Percentiles rank a stretch among this genome's conserved stretches.
Conservation (phyloP, 2,113 vertebrate species). For the Ploceus nigricollis region DNA sequence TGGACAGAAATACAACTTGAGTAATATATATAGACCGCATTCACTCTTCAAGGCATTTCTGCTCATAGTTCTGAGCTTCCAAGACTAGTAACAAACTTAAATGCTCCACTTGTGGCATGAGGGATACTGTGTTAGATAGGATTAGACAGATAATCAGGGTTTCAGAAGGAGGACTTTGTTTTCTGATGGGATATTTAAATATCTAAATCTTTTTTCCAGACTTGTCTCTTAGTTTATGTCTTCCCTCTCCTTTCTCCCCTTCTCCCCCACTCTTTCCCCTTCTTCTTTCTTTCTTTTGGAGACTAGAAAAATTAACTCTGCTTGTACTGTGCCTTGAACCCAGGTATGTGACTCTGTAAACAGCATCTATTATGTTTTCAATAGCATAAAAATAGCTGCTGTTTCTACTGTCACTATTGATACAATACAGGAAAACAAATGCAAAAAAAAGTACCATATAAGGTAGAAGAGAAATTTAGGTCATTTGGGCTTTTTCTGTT, state of each 20-base stretch:
- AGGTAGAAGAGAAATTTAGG: background rate
- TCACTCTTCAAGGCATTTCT: background rate
- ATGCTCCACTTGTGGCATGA: background rate
- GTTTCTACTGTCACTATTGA: background rate
- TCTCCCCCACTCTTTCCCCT: background rate
- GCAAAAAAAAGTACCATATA: background rate
- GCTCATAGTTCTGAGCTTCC: background rate
- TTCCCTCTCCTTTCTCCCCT: background rate
- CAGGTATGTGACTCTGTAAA: background rate
- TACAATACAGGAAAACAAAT: background rate
- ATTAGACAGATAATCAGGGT: background rate
- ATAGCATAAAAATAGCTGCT: background rate
- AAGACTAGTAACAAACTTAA: background rate
- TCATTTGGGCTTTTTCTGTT: background rate
- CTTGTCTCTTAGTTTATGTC: background rate
- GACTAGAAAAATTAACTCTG: background rate
- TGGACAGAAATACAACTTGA: background rate
- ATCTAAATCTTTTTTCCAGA: background rate
- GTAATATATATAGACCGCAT: background rate
- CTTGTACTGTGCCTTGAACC: background rate
- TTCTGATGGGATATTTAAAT: background rate
- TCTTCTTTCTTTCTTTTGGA: background rate
- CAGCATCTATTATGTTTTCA: background rate
- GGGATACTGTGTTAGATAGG: background rate
- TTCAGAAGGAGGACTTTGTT: background rate